Base-by-base conservation (phyloP, 2,888 invertebrate genomes). In the Exocentrus adspersus region DNA sequence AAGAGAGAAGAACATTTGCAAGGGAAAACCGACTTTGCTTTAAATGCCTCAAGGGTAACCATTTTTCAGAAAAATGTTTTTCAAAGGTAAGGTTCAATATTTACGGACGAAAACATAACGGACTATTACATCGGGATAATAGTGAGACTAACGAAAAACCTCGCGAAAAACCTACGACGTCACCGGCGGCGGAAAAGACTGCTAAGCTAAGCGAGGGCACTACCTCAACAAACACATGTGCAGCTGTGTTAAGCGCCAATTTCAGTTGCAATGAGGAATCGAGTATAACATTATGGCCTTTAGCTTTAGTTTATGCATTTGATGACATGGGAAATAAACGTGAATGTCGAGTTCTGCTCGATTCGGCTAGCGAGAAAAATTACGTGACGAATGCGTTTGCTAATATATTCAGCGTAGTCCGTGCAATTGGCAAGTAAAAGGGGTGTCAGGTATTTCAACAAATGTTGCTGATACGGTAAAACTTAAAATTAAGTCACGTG, bases 311-410 rank as follows among this genome's bases (percentile, higher is more conserved):
- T 50, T 14, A 30, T 17, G 50, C 30, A 30, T 20, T 50, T 4
- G 16, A 30, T 30, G 9, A 30, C 2, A 2, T 1, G 1, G 50
- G 50, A 10, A 50, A 30, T 28, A 50, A 17, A 3, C 14, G 9
- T n/a, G 10, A 28, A 30, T 50, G 50, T 30, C 28, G 30, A 30
- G 50, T 30, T 4, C 14, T 50, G 1, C 50, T 50, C 7, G 30
- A 50, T 16, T 50, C 50, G 1, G 50, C 50, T 2, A 50, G 50
- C 17, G 50, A 50, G n/a, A 50, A 17, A 16, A 50, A 50, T 14
- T 50, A 50, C 16, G 19, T 50, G 1, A 50, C 50, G 0, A 28
- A 30, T 16, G 50, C 28, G 4, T 30, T 30, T n/a, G 30, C 16
- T 5, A 9, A 28, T 30, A 1, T 0, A 16, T 30, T 50, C 2